Base-by-base conservation (phyloP, 2,797 vertebrate species). In the Cynopterus sphinx region DNA sequence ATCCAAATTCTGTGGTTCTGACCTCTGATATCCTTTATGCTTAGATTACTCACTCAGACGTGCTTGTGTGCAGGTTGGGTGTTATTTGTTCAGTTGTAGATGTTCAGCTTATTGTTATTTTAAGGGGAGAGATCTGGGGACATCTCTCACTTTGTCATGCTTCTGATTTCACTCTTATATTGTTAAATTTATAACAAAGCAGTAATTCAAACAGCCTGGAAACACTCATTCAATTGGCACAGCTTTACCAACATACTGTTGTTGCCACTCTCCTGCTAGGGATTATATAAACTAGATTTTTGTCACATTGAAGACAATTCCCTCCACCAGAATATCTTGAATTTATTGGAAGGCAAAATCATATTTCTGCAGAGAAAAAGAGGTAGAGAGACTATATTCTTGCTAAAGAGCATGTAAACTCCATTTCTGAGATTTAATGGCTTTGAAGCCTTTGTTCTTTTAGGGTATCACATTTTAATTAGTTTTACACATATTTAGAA, bases 121-220 rank as follows among this genome's bases (percentile, higher is more conserved):
- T 33, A 33, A 33, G 33, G 33, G 33, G 33, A 33, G 33, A 33
- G 33, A 33, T 33, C 33, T 33, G 33, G 33, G 33, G 33, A 33
- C 33, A 33, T 33, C 33, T 33, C 33, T 33, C 33, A 33, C 33
- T 33, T 33, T 33, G 33, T 33, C 33, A 33, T 33, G 33, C 33
- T 33, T 33, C 33, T 33, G 33, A 33, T 33, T 33, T 33, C 33
- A 33, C 33, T 33, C 33, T 33, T 33, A 33, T 33, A 33, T 33
- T 33, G 33, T 33, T 33, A 33, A 33, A 33, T 33, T 90, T 93
- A 24, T 61, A 84, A 63, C 71, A 91, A 70, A 77, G 6, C 51
- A 21, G 6, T 84, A 83, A 87, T 96, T 77, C 51, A 96, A 98
- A 41, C 6, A 84, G 71, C 46, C 67, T 90, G 33, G 3, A 92